Base-by-base conservation (phyloP, 92 coral and sea anemone species). In the Parazoanthus swiftii region DNA sequence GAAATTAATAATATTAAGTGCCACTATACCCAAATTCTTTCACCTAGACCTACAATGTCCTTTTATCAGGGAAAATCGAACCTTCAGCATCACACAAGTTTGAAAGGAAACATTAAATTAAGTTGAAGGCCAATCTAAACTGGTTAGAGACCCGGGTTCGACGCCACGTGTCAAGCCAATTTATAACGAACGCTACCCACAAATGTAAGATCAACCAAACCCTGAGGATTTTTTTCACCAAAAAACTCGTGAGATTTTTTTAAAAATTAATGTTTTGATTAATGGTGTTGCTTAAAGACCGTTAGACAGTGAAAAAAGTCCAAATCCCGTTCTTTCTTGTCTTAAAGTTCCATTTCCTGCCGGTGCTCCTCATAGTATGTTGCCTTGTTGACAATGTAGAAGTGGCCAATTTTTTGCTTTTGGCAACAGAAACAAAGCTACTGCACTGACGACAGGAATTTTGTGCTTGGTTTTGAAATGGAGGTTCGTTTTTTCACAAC, bases 51-150 rank as follows among this genome's bases (percentile, higher is more conserved):
- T 65, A 65, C 71, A 65, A 65, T 65, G 25, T 65, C 71, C 71
- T 65, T 65, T 65, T 14, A 14, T 65, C 71, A 65, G 71, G 5
- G 71, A 65, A 65, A 65, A 65, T 65, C 71, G 71, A 65, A 65
- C 71, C 71, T 65, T 65, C 71, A 65, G 5, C 71, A 65, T 65
- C 71, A 65, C 71, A 65, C 71, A 65, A 65, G 71, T 65, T 65
- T 65, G 71, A 65, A 65, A 65, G 71, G 71, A 65, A 65, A 65
- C 71, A 65, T 65, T 65, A 65, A 65, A 65, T 5, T 65, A 65
- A 65, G 71, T 65, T 65, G 71, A 65, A 65, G 71, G 71, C 71
- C 71, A 65, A 65, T 65, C 71, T 65, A 65, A 65, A 65, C 71
- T 65, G 71, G 71, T 18, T 65, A 65, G 71, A 65, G 71, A 65